Evolutionary conservation across 2,113 vertebrate genomes (phyloP).

Genomic region (Platichthys flesus): DNA sequence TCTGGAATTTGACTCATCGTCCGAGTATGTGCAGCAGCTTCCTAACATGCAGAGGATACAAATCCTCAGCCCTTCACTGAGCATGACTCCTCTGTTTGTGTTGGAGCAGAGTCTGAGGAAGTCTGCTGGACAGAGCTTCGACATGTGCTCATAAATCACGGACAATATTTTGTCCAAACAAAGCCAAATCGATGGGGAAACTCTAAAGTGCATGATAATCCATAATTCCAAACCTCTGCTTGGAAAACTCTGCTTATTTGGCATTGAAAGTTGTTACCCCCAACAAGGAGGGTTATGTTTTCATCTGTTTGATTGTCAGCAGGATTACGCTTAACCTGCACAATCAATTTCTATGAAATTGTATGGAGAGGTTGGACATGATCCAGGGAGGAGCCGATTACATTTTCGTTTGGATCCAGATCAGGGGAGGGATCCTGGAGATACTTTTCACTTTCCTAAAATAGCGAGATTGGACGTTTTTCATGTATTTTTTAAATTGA

Average conservation of each 20-base stretch:
- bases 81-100: slow-evolving; percentile 52
- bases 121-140: slow-evolving; percentile 44
- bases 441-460: too few relatives aligned
- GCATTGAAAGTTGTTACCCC: background rate
- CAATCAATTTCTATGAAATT: too few relatives aligned
- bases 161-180: slow-evolving; percentile 31
- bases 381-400: too few relatives aligned
- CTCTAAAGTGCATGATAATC: slow-evolving; percentile 20
- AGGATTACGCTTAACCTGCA: background rate
- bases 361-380: too few relatives aligned
- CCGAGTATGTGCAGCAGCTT: slow-evolving; percentile 32
- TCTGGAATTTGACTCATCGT: slow-evolving; percentile 45
- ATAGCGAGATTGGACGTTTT: too few relatives aligned
- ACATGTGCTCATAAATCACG: slow-evolving; percentile 66
- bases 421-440: too few relatives aligned
- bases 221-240: slow-evolving; percentile 12
- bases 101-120: slow-evolving; percentile 58
- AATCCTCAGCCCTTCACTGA: slow-evolving; percentile 45
- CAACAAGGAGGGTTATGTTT: background rate
- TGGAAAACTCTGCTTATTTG: background rate
- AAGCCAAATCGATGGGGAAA: slow-evolving; percentile 14
- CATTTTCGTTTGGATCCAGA: too few relatives aligned
- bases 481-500: too few relatives aligned
- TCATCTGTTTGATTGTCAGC: too few relatives aligned
- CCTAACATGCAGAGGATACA: slow-evolving; percentile 42